These are phyloP conservation scores for Norana najaformis DNA, from an alignment of 2,888 invertebrate genomes.

Conservation along the genomic window DNA sequence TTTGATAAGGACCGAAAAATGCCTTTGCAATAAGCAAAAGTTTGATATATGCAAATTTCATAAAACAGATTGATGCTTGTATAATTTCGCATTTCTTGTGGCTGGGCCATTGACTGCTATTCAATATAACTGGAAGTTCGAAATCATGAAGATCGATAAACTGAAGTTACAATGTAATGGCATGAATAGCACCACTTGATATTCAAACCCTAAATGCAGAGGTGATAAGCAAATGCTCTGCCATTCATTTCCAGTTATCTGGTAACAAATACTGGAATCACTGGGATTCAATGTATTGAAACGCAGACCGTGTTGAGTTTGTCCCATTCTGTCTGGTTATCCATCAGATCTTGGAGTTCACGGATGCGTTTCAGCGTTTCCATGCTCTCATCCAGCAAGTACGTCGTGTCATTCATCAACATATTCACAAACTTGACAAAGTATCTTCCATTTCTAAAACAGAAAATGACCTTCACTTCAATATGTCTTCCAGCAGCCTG, in stretches of 20 bases:
- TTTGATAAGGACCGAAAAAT: too few relatives aligned
- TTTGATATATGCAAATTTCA: too few relatives aligned
- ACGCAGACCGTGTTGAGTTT: slow-evolving; percentile 65
- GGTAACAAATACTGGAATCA: not conserved
- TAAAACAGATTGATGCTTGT: too few relatives aligned
- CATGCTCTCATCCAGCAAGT: slow-evolving; percentile 90
- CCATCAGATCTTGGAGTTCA: slow-evolving; percentile 81
- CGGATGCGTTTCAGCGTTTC: slow-evolving; percentile 77
- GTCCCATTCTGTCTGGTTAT: slow-evolving; percentile 73
- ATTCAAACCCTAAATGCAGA: not conserved
- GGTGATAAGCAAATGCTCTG: not conserved
- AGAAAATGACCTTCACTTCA: not conserved
- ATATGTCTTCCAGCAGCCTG: not conserved
- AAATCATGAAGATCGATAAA: too few relatives aligned
- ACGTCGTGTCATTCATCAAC: slow-evolving; percentile 97
- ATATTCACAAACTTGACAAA: slow-evolving; percentile 96
- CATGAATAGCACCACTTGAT: too few relatives aligned
- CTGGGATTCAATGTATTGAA: not conserved
- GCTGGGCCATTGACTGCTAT: too few relatives aligned
- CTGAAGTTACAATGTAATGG: too few relatives aligned
- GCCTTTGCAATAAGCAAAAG: too few relatives aligned
- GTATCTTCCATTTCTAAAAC: slow-evolving; percentile 40
- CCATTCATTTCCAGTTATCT: not conserved
- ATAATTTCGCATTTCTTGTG: too few relatives aligned
- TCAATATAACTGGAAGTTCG: too few relatives aligned